These are phyloP conservation scores for Agapetus fuscipes DNA, from an alignment of 2,888 invertebrate species.

Conservation along the genomic window DNA sequence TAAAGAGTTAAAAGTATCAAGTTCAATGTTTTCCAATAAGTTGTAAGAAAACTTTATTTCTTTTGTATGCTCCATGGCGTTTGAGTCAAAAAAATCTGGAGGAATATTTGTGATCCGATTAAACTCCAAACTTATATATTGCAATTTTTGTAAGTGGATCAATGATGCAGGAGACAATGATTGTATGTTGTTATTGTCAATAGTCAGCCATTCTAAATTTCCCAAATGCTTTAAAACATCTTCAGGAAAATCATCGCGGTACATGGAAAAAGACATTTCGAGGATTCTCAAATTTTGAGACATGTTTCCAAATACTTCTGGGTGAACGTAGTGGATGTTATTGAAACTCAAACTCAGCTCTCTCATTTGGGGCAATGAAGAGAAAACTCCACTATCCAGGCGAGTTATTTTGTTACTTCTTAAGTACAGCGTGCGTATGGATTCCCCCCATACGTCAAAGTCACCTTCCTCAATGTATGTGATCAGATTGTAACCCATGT, in stretches of 20 bases:
- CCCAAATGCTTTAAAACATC: conserved; percentile 64
- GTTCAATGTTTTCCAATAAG: conserved; percentile 56
- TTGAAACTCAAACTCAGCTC: conserved; percentile 90
- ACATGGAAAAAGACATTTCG: conserved; percentile 78
- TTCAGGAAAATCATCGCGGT: conserved; percentile 68
- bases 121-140: conserved; percentile 78
- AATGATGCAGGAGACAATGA: conserved; percentile 62
- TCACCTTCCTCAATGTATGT: conserved; percentile 66
- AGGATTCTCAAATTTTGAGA: conserved; percentile 68
- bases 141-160: conserved; percentile 56
- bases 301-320: conserved; percentile 69
- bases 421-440: conserved; percentile 69
- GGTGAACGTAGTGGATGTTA: conserved; percentile 72
- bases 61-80: conserved; percentile 59
- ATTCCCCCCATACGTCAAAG: conserved; percentile 68
- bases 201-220: conserved; percentile 70
- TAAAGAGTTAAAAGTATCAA: conserved; percentile 62
- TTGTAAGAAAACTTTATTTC: conserved; percentile 79
- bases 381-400: conserved; percentile 60
- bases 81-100: conserved; percentile 55
- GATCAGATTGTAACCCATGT: conserved; percentile 82
- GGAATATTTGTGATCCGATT: conserved; percentile 69
- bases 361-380: conserved; percentile 63
- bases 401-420: conserved; percentile 76
- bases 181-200: conserved; percentile 82